Base-by-base conservation (phyloP, 2,888 invertebrate species). In the Nebria salina region DNA sequence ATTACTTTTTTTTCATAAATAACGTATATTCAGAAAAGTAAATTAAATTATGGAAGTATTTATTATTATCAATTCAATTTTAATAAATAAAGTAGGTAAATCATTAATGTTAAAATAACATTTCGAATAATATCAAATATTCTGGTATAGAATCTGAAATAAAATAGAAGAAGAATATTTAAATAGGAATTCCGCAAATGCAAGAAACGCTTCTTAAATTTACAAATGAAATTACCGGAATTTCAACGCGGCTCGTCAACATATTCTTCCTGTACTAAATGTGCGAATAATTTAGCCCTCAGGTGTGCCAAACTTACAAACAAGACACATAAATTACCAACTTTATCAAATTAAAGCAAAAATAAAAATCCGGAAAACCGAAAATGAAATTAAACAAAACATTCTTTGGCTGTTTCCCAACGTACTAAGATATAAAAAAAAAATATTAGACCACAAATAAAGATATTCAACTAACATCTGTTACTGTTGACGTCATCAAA, bases 261-360 rank as follows among this genome's bases (percentile, higher is more conserved):
- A 11, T 54, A 54, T 54, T 11, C 54, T 54, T 8, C 8, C 54
- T 54, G 54, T 54, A 54, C 2, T 54, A 54, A 54, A 54, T 54
- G 54, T 54, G 54, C 54, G 13, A 54, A 54, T 54, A 54, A 54
- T 54, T 54, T 13, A 54, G 54, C 8, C 8, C 11, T 54, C 54
- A 54, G 54, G 54, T 54, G 54, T 54, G 54, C 54, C 54, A 13
- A 54, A 54, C 11, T 54, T 54, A 54, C 54, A 54, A 54, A 54
- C 54, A 54, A 54, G 54, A 54, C 54, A 54, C 54, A 54, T 54
- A 54, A 54, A 54, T 54, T 54, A 54, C 54, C 54, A 54, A 54
- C 54, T 54, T 54, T 54, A 54, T 54, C 7, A 54, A 54, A 54
- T 54, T 54, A 54, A 54, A 54, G 54, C 54, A 54, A 54, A 54